Evolutionary conservation across 1,140 invertebrate genomes (phyloP), one percentile per base, ranked within the genome.

Genomic region (Drosophila novamexicana): DNA sequence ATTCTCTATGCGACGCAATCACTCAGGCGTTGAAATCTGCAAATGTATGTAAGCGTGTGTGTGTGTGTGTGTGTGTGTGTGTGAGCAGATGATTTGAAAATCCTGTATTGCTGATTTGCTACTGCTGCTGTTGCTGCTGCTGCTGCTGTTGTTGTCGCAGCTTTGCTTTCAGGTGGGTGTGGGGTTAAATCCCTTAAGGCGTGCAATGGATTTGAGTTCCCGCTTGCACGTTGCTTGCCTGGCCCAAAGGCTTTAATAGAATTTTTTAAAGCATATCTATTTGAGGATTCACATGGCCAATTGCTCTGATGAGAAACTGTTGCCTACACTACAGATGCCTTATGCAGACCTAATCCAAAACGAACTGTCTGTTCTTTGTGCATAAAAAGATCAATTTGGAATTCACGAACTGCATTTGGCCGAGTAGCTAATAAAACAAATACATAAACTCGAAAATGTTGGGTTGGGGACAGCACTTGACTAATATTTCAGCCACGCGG

Each of bases 51-150:
- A 14, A 56, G 52, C 45, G 40, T 18, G 22, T 62, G 61, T 65
- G 58, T 61, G 59, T 69, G 45, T 67, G 62, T 68, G 50, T 56
- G 53, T 34, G 65, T 69, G 45, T 67, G 62, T 68, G 50, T 56
- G 53, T 34, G 65, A 54, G 73, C 66, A 80, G 80, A 84, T 84
- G 84, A 88, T 88, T 88, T 88, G 77, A 79, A 89, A 88, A 88
- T 89, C 84, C 80, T 88, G 83, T 88, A 89, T 86, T 86, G 83
- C 82, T 88, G 82, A 86, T 86, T 86, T 86, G 79, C 75, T 82
- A 67, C 47, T 82, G 67, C 44, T 75, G 65, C 61, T 63, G 63
- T 53, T 65, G 59, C 63, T 53, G 47, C 22, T 18, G 36, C 29
- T 34, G 37, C 18, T 57, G 69, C 37, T 49, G 71, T 75, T 66